Base-by-base conservation (phyloP, 2,888 invertebrate genomes). In the Aproaerema taeniolella region DNA sequence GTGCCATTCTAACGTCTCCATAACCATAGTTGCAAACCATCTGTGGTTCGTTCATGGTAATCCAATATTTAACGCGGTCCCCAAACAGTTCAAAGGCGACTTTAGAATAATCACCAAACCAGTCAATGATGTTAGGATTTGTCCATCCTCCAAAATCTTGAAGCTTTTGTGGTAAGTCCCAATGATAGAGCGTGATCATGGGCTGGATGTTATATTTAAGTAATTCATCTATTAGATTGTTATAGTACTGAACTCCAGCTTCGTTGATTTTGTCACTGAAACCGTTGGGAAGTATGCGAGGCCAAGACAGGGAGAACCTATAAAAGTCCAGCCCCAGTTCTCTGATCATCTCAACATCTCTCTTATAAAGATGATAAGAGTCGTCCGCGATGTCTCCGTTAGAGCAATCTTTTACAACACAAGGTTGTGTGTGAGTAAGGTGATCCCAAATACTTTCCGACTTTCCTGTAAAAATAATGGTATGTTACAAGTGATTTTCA, bases 401-500 rank as follows among this genome's bases (percentile, higher is more conserved):
- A n/a, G 86, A 82, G 11, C 74, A 57, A 50, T 90, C 87, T 1
- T 38, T 61, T 11, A 90, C 82, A 26, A 74, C 68, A 13, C 88
- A 85, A 0, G 88, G 64, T 2, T 51, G 31, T 10, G 38, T 49
- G 31, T 89, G 89, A 1, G 88, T 83, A 50, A 89, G 63, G 39
- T 63, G 74, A 64, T 92, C 92, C 92, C 91, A 91, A 44, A 91
- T 89, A 39, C 81, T 89, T 67, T 85, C 81, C 1, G 86, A 70
- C 62, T 89, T 89, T 12, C 87, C 89, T 79, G 42, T 10, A 62
- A 54, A 17, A 37, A 10, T 20, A 6, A 6, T 8, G 20, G 8
- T 20, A 20, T n/a, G 8, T 20, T 20, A 6, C 8, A 20, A 6
- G 20, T 20, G 8, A 6, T 4, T 20, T 8, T 4, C 20, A 6